A percentile compares a stretch with the other conserved stretches of the same genome.
Evolutionary conservation across 2,797 vertebrate genomes (phyloP).

Genomic region (Eupleurogrammus muticus): DNA sequence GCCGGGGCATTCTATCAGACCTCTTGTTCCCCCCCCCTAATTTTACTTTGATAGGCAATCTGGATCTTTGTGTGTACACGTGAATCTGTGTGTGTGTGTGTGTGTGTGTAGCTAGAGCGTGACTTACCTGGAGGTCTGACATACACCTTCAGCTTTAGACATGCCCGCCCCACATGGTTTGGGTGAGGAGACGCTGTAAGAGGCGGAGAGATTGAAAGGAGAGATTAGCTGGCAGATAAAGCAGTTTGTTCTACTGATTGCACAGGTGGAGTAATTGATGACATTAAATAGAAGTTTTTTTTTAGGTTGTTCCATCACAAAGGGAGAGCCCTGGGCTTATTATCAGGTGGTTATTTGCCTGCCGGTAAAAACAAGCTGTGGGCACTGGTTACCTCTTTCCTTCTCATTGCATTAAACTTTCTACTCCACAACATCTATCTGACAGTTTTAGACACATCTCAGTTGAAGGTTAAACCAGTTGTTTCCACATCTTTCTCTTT

Average conservation of each 20-base stretch:
- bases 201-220: slow-evolving; percentile 55
- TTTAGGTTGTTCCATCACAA: slow-evolving; percentile 6
- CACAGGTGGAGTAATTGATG: slow-evolving; percentile 30
- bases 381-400: background rate
- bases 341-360: slow-evolving; percentile 11
- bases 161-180: slow-evolving; percentile 86
- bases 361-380: background rate
- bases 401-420: background rate
- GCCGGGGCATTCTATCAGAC: slow-evolving; percentile 74
- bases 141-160: slow-evolving; percentile 88
- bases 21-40: slow-evolving; percentile 67
- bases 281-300: slow-evolving; percentile 46
- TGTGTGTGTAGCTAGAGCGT: slow-evolving; percentile 60
- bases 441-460: too few species aligned
- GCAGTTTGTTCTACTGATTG: slow-evolving; percentile 46
- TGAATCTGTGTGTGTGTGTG: slow-evolving; percentile 34
- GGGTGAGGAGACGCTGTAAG: slow-evolving; percentile 85
- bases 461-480: too few species aligned
- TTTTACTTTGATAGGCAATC: slow-evolving; percentile 79
- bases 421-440: too few species aligned
- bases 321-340: slow-evolving; percentile 10
- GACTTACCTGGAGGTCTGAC: slow-evolving; percentile 87
- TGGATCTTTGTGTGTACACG: slow-evolving; percentile 49
- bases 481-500: too few species aligned
- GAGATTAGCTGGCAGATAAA: slow-evolving; percentile 54